These are phyloP conservation scores for Actias luna DNA, from an alignment of 2,888 invertebrate genomes.

Conservation along the genomic window DNA sequence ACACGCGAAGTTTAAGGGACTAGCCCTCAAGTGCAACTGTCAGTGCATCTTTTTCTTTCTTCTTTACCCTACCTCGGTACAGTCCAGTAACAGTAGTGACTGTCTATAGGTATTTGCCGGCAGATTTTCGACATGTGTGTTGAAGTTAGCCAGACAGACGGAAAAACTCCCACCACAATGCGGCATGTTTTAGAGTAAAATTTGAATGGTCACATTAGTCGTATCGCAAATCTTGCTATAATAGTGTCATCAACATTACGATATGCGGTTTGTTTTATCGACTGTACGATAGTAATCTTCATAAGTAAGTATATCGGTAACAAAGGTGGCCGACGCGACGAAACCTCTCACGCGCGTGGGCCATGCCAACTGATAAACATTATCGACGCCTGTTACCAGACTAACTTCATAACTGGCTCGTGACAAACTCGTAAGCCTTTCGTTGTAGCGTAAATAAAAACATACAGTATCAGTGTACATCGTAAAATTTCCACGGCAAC, in stretches of 20 bases:
- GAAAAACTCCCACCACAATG: no score
- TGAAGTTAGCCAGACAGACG: no score
- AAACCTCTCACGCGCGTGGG: neutral
- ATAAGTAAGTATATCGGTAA: slow-evolving; percentile 2
- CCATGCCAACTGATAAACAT: slow-evolving; percentile 4
- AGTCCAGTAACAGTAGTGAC: no score
- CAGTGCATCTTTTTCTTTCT: no score
- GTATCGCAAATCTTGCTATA: neutral
- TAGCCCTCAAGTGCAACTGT: no score
- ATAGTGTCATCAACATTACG: slow-evolving; percentile 1
- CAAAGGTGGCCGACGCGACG: neutral
- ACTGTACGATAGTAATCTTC: slow-evolving; percentile 6
- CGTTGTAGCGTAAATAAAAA: neutral
- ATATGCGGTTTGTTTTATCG: slow-evolving; percentile 4
- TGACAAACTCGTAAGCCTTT: neutral
- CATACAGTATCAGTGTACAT: no score
- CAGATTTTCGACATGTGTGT: no score
- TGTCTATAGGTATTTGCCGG: no score
- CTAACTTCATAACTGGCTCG: neutral
- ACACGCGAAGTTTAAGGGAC: no score
- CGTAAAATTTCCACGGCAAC: neutral
- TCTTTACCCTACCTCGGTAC: no score
- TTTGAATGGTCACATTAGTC: no score
- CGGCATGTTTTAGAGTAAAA: no score
- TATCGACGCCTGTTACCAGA: slow-evolving; percentile 2